Conservation (phyloP, 2,888 invertebrate genomes). For the Drosophila planitibia region DNA sequence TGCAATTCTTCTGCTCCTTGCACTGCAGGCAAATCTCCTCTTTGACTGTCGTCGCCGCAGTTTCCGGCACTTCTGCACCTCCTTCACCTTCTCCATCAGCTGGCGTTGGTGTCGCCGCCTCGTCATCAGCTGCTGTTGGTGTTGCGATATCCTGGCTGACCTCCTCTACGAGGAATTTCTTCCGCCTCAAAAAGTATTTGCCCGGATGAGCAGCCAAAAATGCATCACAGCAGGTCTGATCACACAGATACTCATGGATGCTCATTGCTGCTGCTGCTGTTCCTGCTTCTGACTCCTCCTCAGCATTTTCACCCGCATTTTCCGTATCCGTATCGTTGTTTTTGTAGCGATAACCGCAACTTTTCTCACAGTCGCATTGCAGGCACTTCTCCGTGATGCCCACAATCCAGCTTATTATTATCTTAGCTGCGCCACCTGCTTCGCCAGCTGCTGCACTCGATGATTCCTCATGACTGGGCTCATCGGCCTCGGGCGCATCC, state of each 20-base stretch:
- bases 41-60: constrained; percentile 13
- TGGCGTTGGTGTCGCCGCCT: constrained; percentile 9
- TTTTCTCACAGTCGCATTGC: constrained; percentile 79
- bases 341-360: constrained; percentile 83
- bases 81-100: constrained; percentile 3
- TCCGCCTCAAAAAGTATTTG: constrained; percentile 87
- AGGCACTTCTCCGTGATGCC: constrained; percentile 74
- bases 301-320: constrained; percentile 13
- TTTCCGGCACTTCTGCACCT: constrained; percentile 10
- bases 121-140: constrained; percentile 23
- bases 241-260: constrained; percentile 86
- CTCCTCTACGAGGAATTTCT: constrained; percentile 86
- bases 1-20: constrained; percentile 86
- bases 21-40: constrained; percentile 86
- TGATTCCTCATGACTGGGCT: constrained; percentile 85
- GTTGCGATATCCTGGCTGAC: constrained; percentile 54
- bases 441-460: constrained; percentile 73
- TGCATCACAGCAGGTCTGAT: constrained; percentile 86
- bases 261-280: neutral
- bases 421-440: constrained; percentile 80
- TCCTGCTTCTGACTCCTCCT: constrained; percentile 10
- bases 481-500: constrained; percentile 74
- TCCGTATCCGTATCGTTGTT: constrained; percentile 82
- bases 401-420: constrained; percentile 83
- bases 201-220: constrained; percentile 87